Conservation (phyloP, 1,140 invertebrate species). For the Magallana angulata region DNA sequence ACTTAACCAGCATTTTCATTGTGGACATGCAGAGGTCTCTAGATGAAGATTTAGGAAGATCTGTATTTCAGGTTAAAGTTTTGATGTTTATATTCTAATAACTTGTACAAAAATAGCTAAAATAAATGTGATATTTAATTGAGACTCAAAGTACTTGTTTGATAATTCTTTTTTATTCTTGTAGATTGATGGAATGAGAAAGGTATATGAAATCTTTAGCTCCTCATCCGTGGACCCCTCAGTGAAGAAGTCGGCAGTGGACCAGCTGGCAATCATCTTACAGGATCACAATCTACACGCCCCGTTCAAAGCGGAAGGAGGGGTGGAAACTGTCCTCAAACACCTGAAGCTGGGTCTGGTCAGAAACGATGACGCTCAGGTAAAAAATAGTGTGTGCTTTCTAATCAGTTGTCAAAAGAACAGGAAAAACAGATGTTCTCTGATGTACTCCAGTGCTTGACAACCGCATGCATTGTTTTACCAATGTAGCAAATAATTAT, state of each 20-base stretch:
- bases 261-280: slow-evolving; percentile 77
- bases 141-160: too few species aligned
- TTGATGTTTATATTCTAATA: too few species aligned
- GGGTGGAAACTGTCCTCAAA: slow-evolving; percentile 68
- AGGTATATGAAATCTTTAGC: slow-evolving; percentile 76
- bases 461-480: background rate
- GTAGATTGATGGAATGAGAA: slow-evolving; percentile 72
- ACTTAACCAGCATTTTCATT: slow-evolving; percentile 65
- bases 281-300: slow-evolving; percentile 73
- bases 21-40: slow-evolving; percentile 62
- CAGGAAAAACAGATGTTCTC: background rate
- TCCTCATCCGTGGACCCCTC: slow-evolving; percentile 72
- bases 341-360: slow-evolving; percentile 66
- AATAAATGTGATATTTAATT: too few species aligned
- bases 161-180: slow-evolving; percentile 30
- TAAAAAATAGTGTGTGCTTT: background rate
- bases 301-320: slow-evolving; percentile 70
- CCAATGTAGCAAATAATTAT: too few species aligned
- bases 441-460: background rate
- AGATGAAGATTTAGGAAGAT: slow-evolving; percentile 67
- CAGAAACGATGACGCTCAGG: slow-evolving; percentile 46
- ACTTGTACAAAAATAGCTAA: too few species aligned
- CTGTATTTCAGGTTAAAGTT: slow-evolving; percentile 70
- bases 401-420: background rate
- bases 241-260: slow-evolving; percentile 76